phyloP scores from a whole-genome alignment of 2,888 invertebrate species.

The Agriopis marginaria region DNA sequence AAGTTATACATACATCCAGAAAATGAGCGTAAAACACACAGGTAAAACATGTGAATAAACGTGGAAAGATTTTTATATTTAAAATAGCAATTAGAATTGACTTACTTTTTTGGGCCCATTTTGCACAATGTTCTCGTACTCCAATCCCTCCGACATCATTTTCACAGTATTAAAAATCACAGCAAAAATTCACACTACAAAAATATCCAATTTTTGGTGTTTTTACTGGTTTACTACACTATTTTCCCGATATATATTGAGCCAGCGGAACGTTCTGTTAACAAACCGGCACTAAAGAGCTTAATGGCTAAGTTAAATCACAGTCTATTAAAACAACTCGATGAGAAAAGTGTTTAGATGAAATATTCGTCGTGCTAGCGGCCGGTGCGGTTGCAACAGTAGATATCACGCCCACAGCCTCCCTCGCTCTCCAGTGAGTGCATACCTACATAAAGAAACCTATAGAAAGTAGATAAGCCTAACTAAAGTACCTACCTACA shows the following conservation, averaged over 20 bases:
- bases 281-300: constrained; percentile 63
- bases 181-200: constrained; percentile 64
- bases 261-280: constrained; percentile 56
- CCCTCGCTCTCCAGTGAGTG: constrained; percentile 75
- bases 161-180: constrained; percentile 71
- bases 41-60: not conserved
- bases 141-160: constrained; percentile 87
- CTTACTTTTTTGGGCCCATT: constrained; percentile 89
- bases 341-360: constrained; percentile 64
- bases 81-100: constrained; percentile 34
- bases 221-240: constrained; percentile 62
- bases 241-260: constrained; percentile 49
- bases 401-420: constrained; percentile 78
- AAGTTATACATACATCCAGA: not conserved
- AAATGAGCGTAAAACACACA: not conserved
- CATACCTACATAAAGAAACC: constrained; percentile 60
- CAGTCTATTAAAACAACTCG: constrained; percentile 69
- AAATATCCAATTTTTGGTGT: constrained; percentile 59
- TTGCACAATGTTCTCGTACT: constrained; percentile 88
- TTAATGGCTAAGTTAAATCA: constrained; percentile 68
- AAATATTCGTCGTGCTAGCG: constrained; percentile 67
- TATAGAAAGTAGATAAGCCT: constrained; percentile 67
- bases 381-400: constrained; percentile 74
- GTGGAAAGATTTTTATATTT: not conserved
- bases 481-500: constrained; percentile 39